Percentiles rank a stretch among this genome's conserved stretches.
phyloP scores from a whole-genome alignment of 1,140 invertebrate species.

The Linepithema humile region DNA sequence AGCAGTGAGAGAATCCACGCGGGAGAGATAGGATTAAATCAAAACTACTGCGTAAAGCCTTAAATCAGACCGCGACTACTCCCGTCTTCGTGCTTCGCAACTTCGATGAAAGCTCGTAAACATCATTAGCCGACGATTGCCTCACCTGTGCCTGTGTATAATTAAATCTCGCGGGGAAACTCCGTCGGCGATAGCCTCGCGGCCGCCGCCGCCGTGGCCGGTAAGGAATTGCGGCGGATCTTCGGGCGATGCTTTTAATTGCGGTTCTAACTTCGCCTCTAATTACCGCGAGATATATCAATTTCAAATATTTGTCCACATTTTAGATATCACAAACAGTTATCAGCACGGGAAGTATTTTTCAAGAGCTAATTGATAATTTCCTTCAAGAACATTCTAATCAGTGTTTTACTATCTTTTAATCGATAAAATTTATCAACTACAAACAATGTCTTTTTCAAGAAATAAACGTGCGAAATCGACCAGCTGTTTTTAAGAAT shows the following conservation, averaged over 20 bases:
- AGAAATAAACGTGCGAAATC: not conserved
- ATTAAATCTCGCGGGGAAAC: constrained; percentile 61
- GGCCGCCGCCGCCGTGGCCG: constrained; percentile 2
- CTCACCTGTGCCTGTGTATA: constrained; percentile 64
- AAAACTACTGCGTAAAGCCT: constrained; percentile 30
- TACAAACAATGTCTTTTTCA: not conserved
- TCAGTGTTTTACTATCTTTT: not conserved
- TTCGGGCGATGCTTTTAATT: not conserved
- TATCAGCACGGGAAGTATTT: not conserved
- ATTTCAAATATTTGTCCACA: not conserved
- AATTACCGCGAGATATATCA: constrained; percentile 17
- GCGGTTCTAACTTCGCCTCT: constrained; percentile 18
- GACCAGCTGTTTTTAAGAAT: not conserved
- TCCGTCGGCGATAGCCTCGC: constrained; percentile 54
- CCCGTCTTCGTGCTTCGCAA: constrained; percentile 37
- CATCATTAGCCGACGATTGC: constrained; percentile 66
- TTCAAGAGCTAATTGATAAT: not conserved
- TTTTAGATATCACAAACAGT: not conserved
- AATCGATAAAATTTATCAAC: no score
- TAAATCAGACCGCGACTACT: constrained; percentile 41
- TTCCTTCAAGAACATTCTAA: no score
- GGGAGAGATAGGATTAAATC: constrained; percentile 16
- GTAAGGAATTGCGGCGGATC: constrained; percentile 40
- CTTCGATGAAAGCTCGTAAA: constrained; percentile 64
- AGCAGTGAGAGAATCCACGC: not conserved